phyloP scores from a whole-genome alignment of 2,113 vertebrate genomes.

The Tympanuchus pallidicinctus region DNA sequence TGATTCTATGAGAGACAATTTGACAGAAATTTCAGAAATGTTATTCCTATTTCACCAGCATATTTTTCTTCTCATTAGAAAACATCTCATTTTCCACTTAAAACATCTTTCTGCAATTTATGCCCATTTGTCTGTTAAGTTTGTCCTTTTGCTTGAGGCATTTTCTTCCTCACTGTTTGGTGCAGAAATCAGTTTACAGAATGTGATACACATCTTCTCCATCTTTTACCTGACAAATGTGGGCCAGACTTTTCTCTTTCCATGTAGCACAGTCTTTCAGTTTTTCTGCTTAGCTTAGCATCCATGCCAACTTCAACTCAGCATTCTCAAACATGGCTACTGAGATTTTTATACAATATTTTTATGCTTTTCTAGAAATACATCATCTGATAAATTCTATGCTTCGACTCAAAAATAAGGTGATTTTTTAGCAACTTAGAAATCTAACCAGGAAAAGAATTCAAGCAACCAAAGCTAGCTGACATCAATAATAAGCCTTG shows the following conservation, averaged over 20 bases:
- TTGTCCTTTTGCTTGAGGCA: not conserved
- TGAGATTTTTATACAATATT: not conserved
- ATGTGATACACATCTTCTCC: not conserved
- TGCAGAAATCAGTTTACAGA: not conserved
- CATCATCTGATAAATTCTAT: not conserved
- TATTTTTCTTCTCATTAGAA: not conserved
- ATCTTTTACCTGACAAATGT: not conserved
- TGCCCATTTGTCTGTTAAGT: not conserved
- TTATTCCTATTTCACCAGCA: not conserved
- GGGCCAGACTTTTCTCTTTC: not conserved
- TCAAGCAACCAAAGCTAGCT: not conserved
- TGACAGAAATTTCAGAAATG: not conserved
- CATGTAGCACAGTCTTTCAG: rapidly evolving
- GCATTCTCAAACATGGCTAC: rapidly evolving
- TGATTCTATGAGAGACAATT: not conserved
- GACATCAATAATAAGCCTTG: not conserved
- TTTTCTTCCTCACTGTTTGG: not conserved
- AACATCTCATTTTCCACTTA: not conserved
- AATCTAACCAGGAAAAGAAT: not conserved
- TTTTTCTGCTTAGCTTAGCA: not conserved
- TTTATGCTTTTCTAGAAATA: not conserved
- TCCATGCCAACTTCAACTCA: not conserved
- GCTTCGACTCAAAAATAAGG: not conserved
- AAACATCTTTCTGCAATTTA: not conserved
- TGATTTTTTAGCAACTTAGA: not conserved